phyloP scores from a whole-genome alignment of 92 coral and sea anemone species.

The Parazoanthus atlanticus region DNA sequence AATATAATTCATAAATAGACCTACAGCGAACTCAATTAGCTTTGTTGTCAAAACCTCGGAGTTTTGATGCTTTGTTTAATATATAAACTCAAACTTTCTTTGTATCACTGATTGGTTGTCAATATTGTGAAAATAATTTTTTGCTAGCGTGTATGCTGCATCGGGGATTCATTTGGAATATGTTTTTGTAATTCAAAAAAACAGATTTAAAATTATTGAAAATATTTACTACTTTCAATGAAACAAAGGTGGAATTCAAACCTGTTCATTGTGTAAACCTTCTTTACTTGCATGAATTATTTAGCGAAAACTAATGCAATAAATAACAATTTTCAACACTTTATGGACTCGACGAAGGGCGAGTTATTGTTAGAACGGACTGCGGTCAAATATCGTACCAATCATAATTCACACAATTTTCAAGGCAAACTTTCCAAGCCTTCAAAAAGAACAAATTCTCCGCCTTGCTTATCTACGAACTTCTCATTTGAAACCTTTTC shows the following conservation, averaged over 20 bases:
- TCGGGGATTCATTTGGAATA: background rate
- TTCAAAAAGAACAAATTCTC: constrained; percentile 49
- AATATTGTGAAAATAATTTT: background rate
- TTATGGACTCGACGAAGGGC: background rate
- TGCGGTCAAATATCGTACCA: background rate
- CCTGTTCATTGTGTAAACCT: background rate
- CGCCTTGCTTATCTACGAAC: constrained; percentile 42
- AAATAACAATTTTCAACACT: background rate
- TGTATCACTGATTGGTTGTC: background rate
- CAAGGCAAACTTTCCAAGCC: constrained; percentile 57
- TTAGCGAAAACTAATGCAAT: constrained; percentile 1
- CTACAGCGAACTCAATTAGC: background rate
- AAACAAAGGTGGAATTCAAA: background rate
- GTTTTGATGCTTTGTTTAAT: background rate
- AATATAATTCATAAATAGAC: background rate
- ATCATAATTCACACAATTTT: constrained; percentile 6
- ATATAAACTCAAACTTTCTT: background rate
- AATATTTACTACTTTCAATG: background rate
- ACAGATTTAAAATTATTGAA: background rate
- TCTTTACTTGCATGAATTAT: background rate
- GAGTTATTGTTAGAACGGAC: background rate
- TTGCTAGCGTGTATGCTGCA: background rate
- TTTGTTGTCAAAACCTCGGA: constrained; percentile 7
- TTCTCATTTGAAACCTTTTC: constrained; percentile 49
- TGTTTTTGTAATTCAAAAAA: background rate